Evolutionary conservation across 1,140 invertebrate genomes (phyloP).

Genomic region (Metaphire vulgaris): DNA sequence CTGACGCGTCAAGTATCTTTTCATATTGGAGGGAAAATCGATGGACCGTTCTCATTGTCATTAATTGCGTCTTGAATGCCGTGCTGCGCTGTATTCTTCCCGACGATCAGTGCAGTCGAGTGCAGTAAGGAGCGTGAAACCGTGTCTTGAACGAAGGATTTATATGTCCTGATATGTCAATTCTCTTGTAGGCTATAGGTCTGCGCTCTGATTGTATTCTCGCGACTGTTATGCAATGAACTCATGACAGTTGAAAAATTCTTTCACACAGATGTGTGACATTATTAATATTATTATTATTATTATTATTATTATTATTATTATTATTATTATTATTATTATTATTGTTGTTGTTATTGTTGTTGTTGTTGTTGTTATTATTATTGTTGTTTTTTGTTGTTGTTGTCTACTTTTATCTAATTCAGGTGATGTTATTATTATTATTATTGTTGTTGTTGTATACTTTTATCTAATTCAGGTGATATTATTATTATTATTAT

Average conservation of each 20-base stretch:
- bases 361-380: slow-evolving; percentile 2
- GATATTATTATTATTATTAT: too few species aligned
- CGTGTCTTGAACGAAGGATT: background rate
- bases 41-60: background rate
- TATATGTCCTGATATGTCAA: background rate
- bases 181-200: background rate
- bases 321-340: too few species aligned
- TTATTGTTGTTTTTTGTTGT: background rate
- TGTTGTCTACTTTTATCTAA: background rate
- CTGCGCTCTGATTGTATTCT: too few species aligned
- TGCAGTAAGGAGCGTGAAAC: background rate
- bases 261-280: too few species aligned
- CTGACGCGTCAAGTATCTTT: slow-evolving; percentile 2
- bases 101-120: background rate
- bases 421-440: too few species aligned
- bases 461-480: too few species aligned
- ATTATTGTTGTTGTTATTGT: background rate
- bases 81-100: background rate
- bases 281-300: too few species aligned
- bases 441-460: too few species aligned
- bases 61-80: background rate
- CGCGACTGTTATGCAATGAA: too few species aligned
- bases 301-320: too few species aligned
- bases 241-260: background rate
- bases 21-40: slow-evolving; percentile 1